Percentiles rank a stretch among this genome's conserved stretches.
These are phyloP conservation scores for Huso huso DNA, from an alignment of 2,797 vertebrate species.

Conservation along the genomic window DNA sequence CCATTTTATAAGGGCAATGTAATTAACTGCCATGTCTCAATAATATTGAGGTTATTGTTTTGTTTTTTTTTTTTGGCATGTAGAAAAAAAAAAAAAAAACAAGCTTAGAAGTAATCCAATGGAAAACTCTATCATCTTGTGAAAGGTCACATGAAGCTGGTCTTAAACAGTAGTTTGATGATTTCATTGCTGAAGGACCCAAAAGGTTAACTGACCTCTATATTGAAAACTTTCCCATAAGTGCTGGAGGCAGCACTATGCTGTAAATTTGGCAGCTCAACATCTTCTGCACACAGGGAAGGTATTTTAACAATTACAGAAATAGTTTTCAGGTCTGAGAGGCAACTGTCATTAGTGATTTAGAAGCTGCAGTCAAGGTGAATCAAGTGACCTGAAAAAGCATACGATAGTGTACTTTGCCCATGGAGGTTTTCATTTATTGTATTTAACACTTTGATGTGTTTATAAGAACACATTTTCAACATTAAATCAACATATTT, in stretches of 20 bases:
- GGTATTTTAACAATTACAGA: slow-evolving; percentile 12
- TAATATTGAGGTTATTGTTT: slow-evolving; percentile 51
- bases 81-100: slow-evolving; percentile 30
- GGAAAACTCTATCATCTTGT: slow-evolving; percentile 38
- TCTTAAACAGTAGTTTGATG: slow-evolving; percentile 10
- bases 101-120: slow-evolving; percentile 45
- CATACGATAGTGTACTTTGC: too few species aligned
- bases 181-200: slow-evolving; percentile 16
- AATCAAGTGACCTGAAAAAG: too few species aligned
- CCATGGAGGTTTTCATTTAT: too few species aligned
- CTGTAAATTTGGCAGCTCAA: slow-evolving; percentile 12
- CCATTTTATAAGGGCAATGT: slow-evolving; percentile 29
- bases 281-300: slow-evolving; percentile 15
- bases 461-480: too few species aligned
- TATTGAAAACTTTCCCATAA: slow-evolving; percentile 15
- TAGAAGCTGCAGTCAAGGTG: too few species aligned
- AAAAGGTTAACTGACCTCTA: slow-evolving; percentile 16
- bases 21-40: slow-evolving; percentile 60
- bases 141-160: slow-evolving; percentile 38
- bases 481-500: too few species aligned
- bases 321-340: slow-evolving; percentile 7
- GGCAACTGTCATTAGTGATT: too few species aligned
- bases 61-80: slow-evolving; percentile 50
- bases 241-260: slow-evolving; percentile 15
- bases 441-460: too few species aligned